Base-by-base conservation (phyloP, 1,140 invertebrate genomes). In the Brachionus rubens region DNA sequence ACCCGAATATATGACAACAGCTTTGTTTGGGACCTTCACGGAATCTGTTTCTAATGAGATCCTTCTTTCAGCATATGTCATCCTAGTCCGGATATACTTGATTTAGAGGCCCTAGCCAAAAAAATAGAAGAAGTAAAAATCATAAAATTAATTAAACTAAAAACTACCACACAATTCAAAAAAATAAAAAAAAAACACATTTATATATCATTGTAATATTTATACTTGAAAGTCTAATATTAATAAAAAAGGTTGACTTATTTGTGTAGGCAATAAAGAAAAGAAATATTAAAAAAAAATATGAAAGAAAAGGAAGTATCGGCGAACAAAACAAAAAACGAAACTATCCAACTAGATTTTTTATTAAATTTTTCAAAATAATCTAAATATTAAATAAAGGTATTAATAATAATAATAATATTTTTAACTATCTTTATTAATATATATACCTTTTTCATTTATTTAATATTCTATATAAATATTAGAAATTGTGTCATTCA, bases 361-460 rank as follows among this genome's bases (percentile, higher is more conserved):
- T 59, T 59, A 59, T 59, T 59, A 59, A 59, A 59, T 59, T 59
- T 59, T 33, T 4, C 6, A 59, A 59, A 59, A 59, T 59, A 59
- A 59, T 59, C 54, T 59, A 59, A 59, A 59, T 59, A 59, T 36
- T 59, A 59, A 59, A 59, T 59, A 59, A 59, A 59, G 54, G 54
- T 59, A 16, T 59, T 59, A 59, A 59, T 59, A 59, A n/a, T n/a
- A n/a, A n/a, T n/a, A n/a, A n/a, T n/a, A n/a, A n/a, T n/a, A n/a
- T n/a, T 59, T 59, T 59, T 40, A 36, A 59, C 54, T 59, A 59
- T 40, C 33, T 59, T 59, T 59, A 59, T 59, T 36, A n/a, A n/a
- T n/a, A n/a, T n/a, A 40, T 59, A 59, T 36, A 36, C 30, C 54
- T 59, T 33, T 59, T 33, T 54, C 19, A 54, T 54, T 54, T 54